Evolutionary conservation across 2,113 vertebrate genomes (phyloP), one percentile per base, ranked within the genome.

Genomic region (Entelurus aequoreus): DNA sequence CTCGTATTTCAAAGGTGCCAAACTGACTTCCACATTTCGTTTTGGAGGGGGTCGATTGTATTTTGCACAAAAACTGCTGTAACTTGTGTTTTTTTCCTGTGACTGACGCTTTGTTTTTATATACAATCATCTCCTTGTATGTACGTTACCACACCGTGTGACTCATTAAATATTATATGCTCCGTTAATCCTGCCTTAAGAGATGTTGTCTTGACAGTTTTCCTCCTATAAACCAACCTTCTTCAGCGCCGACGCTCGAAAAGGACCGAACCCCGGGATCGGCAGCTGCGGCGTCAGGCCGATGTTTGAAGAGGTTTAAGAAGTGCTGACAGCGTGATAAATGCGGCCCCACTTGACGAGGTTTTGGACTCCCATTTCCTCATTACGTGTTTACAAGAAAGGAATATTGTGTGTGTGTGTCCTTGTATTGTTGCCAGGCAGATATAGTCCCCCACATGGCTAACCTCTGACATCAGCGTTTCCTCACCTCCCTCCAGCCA

Each of bases 61-160:
- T 90, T 86, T 86, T 94, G 93, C 92, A 92, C 93, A 91, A 90
- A 90, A 93, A 89, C 93, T 94, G 92, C 95, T 98, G 93, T 94
- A 97, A 97, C 94, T 96, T 95, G 83, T 93, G 93, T 96, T 92
- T 90, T 82, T 79, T 75, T 90, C 87, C 89, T 92, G 92, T 96
- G 94, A 92, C 91, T 92, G 94, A 94, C 92, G 94, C 94, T 95
- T 96, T 94, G 90, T 40, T 58, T 56, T 56, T 40, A 15, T 13
- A 44, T 15, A 46, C 13, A 6, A 88, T 93, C 93, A 92, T 89
- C 85, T 88, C 77, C 85, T 54, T 90, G 74, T 92, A 9, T 21
- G 51, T 86, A 86, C 95, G 96, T 95, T 94, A 94, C 94, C 94
- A 93, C 88, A 92, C 89, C 63, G 90, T 88, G 85, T 78, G 91